Evolutionary conservation across 2,113 vertebrate genomes (phyloP).

Genomic region (Butastur rufipennis): DNA sequence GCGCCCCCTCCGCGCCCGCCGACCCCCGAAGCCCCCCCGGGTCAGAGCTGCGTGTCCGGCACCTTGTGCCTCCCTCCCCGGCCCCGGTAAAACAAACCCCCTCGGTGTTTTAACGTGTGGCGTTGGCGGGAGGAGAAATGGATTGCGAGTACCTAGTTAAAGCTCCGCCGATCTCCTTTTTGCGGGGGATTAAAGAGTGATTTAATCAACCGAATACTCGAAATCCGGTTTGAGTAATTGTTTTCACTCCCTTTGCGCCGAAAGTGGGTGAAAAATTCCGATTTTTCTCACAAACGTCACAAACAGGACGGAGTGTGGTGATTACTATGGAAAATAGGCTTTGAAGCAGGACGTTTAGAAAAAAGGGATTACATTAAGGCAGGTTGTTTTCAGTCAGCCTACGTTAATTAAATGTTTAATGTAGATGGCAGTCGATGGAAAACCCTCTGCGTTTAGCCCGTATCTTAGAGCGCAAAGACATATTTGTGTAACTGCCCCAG

Average conservation of each 20-base stretch:
- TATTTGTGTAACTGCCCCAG: not conserved
- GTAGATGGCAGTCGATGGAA: not conserved
- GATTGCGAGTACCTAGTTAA: not conserved
- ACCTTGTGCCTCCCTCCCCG: not conserved
- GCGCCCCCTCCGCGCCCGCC: too few relatives aligned
- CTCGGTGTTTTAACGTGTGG: not conserved
- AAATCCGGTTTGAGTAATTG: not conserved
- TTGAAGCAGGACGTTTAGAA: not conserved
- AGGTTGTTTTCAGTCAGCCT: not conserved
- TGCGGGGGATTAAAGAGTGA: not conserved
- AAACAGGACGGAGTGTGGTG: not conserved
- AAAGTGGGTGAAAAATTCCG: not conserved
- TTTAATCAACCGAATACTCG: not conserved
- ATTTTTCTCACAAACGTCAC: too few relatives aligned
- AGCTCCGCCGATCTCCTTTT: not conserved
- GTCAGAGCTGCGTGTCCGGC: not conserved
- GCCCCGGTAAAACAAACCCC: rapidly evolving
- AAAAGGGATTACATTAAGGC: not conserved
- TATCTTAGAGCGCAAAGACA: not conserved
- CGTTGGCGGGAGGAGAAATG: not conserved
- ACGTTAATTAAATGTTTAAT: not conserved
- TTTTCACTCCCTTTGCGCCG: not conserved
- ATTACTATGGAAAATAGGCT: not conserved
- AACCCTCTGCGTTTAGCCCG: not conserved
- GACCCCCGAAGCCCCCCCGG: too few relatives aligned